Evolutionary conservation across 2,888 invertebrate species (phyloP).

Genomic region (Ophioninae sp.): DNA sequence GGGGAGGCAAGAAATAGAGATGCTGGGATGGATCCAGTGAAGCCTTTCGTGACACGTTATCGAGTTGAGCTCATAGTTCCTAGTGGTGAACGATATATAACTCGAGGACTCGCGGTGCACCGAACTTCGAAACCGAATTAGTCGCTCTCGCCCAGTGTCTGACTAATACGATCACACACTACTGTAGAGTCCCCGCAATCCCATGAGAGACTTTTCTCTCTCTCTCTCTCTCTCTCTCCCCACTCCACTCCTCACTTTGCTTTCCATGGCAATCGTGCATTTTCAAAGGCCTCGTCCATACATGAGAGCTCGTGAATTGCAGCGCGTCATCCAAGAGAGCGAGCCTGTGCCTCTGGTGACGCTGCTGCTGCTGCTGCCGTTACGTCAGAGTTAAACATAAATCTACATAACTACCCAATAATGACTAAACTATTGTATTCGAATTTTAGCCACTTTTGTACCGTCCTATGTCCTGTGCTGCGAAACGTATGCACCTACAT

Average conservation of each 20-base stretch:
- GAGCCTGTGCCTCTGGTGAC: not conserved
- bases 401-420: conserved; percentile 2
- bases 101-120: conserved; percentile 49
- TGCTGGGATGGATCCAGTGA: conserved; percentile 24
- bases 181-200: conserved; percentile 47
- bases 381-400: not conserved
- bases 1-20: not conserved
- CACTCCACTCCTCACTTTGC: not conserved
- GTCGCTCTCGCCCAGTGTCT: conserved; percentile 57
- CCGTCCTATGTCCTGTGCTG: not conserved
- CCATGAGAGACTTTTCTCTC: conserved; percentile 31
- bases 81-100: conserved; percentile 21
- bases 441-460: conserved; percentile 1
- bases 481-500: not conserved
- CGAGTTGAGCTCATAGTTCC: conserved; percentile 58
- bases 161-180: conserved; percentile 62
- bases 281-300: conserved; percentile 33
- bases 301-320: not conserved
- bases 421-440: not conserved
- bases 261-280: conserved; percentile 22
- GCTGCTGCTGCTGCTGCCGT: not conserved
- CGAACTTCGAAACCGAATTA: conserved; percentile 63
- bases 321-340: conserved; percentile 22
- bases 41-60: conserved; percentile 54
- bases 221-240: not conserved